Evolutionary conservation across 30 jellyfish, hydroid and myxozoan species (phyloP).

Genomic region (Hydractinia symbiolongicarpus): DNA sequence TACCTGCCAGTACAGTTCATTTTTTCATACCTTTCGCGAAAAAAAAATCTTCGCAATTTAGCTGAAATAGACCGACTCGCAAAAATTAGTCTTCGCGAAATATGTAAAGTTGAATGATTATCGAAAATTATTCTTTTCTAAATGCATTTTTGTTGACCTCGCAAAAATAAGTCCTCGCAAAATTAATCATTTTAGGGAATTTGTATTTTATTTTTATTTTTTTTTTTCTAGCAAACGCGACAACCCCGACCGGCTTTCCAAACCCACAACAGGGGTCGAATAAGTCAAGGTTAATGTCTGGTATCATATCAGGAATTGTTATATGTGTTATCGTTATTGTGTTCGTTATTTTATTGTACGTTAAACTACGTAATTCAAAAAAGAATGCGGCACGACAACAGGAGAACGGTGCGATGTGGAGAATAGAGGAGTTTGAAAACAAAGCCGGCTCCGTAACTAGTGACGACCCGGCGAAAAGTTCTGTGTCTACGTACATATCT

Average conservation of each 20-base stretch:
- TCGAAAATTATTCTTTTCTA: neutral
- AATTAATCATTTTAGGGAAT: neutral
- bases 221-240: slow-evolving; percentile 25
- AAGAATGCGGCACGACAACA: slow-evolving; percentile 17
- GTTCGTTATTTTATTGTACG: slow-evolving; percentile 38
- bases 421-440: slow-evolving; percentile 35
- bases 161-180: neutral
- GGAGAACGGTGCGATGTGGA: slow-evolving; percentile 32
- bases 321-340: slow-evolving; percentile 32
- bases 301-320: slow-evolving; percentile 54
- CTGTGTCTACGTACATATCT: slow-evolving; percentile 76
- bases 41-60: no score
- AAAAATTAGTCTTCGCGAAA: no score
- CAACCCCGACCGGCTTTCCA: slow-evolving; percentile 2
- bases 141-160: neutral
- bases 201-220: neutral
- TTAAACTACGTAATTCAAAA: slow-evolving; percentile 44
- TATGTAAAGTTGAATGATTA: no score
- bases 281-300: slow-evolving; percentile 48
- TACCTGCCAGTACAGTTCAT: no score
- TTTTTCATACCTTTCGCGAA: no score
- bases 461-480: slow-evolving; percentile 51
- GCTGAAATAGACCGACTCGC: no score
- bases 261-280: slow-evolving; percentile 16
- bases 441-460: slow-evolving; percentile 46